Conservation (phyloP, 2,113 vertebrate species). For the Podocnemis expansa region DNA sequence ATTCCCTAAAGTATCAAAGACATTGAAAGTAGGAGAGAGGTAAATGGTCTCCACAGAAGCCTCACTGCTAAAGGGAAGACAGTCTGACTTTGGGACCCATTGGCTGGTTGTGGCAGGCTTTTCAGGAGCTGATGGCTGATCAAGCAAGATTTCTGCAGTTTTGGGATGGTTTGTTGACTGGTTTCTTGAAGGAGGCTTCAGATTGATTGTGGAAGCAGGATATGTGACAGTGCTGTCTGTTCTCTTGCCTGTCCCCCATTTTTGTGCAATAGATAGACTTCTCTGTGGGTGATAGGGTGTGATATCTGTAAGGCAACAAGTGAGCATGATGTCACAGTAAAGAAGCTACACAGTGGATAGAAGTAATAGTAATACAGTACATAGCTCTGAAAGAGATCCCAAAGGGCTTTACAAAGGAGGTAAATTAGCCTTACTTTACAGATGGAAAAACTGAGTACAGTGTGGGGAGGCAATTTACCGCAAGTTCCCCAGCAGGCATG, state of each 20-base stretch:
- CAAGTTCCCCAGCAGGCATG: neutral
- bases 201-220: neutral
- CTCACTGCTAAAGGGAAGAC: neutral
- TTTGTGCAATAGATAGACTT: slow-evolving; percentile 33
- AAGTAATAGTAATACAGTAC: neutral
- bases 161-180: neutral
- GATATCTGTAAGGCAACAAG: slow-evolving; percentile 65
- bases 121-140: slow-evolving; percentile 14
- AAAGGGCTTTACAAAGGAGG: neutral
- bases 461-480: neutral
- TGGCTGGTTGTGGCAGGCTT: neutral
- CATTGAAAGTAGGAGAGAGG: slow-evolving; percentile 28
- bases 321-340: slow-evolving; percentile 4
- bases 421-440: neutral
- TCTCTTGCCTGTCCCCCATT: slow-evolving; percentile 47
- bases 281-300: slow-evolving; percentile 51
- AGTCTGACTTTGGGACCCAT: slow-evolving; percentile 1
- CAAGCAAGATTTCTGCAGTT: neutral
- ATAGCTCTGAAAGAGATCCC: neutral
- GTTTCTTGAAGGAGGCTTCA: slow-evolving; percentile 33
- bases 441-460: neutral
- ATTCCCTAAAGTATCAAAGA: neutral
- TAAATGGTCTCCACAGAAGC: slow-evolving; percentile 36
- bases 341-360: neutral
- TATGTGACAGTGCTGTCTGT: slow-evolving; percentile 27